Conservation (phyloP, 2,113 vertebrate genomes). For the Seriola rivoliana region DNA sequence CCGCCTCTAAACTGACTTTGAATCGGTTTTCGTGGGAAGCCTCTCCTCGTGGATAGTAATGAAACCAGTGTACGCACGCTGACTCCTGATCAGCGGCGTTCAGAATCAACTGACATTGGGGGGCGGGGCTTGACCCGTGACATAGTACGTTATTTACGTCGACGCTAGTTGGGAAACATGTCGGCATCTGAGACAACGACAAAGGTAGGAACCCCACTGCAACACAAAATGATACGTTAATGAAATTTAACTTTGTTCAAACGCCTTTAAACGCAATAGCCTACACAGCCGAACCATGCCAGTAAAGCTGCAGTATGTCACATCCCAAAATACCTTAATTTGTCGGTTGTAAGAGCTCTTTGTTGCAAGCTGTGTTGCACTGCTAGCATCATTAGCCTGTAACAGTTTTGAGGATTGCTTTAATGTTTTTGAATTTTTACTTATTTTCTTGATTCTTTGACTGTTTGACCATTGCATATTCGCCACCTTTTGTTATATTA, state of each 20-base stretch:
- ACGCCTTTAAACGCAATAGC: background rate
- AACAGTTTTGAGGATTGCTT: slow-evolving; percentile 21
- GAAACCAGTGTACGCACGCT: slow-evolving; percentile 22
- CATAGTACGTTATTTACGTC: slow-evolving; percentile 48
- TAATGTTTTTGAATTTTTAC: background rate
- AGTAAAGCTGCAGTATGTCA: background rate
- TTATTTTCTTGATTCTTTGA: background rate
- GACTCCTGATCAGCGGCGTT: slow-evolving; percentile 67
- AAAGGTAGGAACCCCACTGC: slow-evolving; percentile 71
- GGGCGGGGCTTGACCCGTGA: slow-evolving; percentile 29
- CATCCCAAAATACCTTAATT: no score
- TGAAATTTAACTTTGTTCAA: background rate
- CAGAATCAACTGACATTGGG: slow-evolving; percentile 8
- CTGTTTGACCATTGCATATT: background rate
- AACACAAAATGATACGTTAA: background rate
- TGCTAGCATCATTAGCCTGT: slow-evolving; percentile 72
- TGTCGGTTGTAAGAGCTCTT: background rate
- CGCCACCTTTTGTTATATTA: background rate
- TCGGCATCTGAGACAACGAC: slow-evolving; percentile 76
- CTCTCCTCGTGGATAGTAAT: accelerated
- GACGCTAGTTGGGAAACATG: slow-evolving; percentile 73
- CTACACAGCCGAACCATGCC: accelerated
- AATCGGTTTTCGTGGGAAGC: slow-evolving; percentile 52
- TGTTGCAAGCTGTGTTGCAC: slow-evolving; percentile 50
- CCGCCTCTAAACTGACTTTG: slow-evolving; percentile 51